Base-by-base conservation (phyloP, 2,797 vertebrate species). In the Podargus strigoides region DNA sequence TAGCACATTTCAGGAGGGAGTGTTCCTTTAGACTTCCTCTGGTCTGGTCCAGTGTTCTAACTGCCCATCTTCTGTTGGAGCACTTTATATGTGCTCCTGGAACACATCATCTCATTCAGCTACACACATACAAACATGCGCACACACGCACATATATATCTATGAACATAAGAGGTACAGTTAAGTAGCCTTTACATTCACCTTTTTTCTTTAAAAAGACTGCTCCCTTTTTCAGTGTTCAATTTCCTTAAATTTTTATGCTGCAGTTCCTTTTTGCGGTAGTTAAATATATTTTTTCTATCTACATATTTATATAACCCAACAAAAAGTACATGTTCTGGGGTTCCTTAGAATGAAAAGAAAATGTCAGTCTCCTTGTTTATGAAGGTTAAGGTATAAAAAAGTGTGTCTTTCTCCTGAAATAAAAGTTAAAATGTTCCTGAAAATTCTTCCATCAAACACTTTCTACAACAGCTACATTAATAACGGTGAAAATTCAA, bases 61-160 rank as follows among this genome's bases (percentile, higher is more conserved):
- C 5, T 56, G 28, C 7, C 8, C 27, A 20, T 50, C 26, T 69
- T 42, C 58, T 63, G 9, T 30, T n/a, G 49, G 9, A 67, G 22
- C 17, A 53, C 19, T 44, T 53, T 7, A 39, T 0, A 0, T 34
- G 3, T 16, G 2, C 16, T 74, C 17, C 56, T 59, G 30, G 7
- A 78, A n/a, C 19, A 27, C 7, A 13, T 30, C 11, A 15, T 34
- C n/a, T 34, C 22, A 19, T 55, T 82, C 70, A 68, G 9, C 26
- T 47, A 19, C n/a, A 17, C 9, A 16, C 3, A 27, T 15, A 41
- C 36, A 52, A 20, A 36, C 4, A 19, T 0, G 0, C 7, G 41
- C 5, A 14, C 13, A 77, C 14, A 26, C 4, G 10, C 4, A 28
- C 5, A 28, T 22, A 19, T 12, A 44, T 12, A 36, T 23, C 41